phyloP scores from a whole-genome alignment of 2,888 invertebrate species.

The Globia sparganii region DNA sequence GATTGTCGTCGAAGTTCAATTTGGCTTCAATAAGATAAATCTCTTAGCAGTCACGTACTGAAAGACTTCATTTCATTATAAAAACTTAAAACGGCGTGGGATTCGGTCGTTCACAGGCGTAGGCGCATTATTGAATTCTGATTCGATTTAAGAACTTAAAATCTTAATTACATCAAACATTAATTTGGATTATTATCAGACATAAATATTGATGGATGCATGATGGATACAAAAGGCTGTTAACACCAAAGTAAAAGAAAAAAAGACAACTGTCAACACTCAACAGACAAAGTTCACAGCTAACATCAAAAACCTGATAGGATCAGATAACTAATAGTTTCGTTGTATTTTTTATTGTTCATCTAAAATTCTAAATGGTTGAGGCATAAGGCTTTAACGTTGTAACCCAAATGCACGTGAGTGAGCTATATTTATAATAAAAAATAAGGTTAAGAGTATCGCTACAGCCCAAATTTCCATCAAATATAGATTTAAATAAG shows the following conservation, averaged over 20 bases:
- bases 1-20: slow-evolving; percentile 32
- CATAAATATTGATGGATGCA: slow-evolving; percentile 20
- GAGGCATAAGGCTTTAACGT: slow-evolving; percentile 36
- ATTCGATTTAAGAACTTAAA: slow-evolving; percentile 38
- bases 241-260: slow-evolving; percentile 22
- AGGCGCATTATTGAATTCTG: slow-evolving; percentile 61
- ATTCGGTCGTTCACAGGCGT: slow-evolving; percentile 71
- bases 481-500: slow-evolving; percentile 54
- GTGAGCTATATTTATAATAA: slow-evolving; percentile 53
- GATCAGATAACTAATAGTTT: slow-evolving; percentile 37
- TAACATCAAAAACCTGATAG: slow-evolving; percentile 41
- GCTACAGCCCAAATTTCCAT: slow-evolving; percentile 26
- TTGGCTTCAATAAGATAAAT: slow-evolving; percentile 18
- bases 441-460: slow-evolving; percentile 53
- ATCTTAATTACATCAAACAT: slow-evolving; percentile 37
- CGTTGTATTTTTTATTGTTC: slow-evolving; percentile 43
- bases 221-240: slow-evolving; percentile 13
- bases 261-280: slow-evolving; percentile 16
- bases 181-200: slow-evolving; percentile 4
- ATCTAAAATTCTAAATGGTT: slow-evolving; percentile 28
- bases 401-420: slow-evolving; percentile 44
- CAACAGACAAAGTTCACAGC: slow-evolving; percentile 15
- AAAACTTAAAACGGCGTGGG: slow-evolving; percentile 67
- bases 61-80: slow-evolving; percentile 51
- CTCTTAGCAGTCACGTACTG: slow-evolving; percentile 41